phyloP scores from a whole-genome alignment of 2,888 invertebrate genomes.

The Thera britannica region DNA sequence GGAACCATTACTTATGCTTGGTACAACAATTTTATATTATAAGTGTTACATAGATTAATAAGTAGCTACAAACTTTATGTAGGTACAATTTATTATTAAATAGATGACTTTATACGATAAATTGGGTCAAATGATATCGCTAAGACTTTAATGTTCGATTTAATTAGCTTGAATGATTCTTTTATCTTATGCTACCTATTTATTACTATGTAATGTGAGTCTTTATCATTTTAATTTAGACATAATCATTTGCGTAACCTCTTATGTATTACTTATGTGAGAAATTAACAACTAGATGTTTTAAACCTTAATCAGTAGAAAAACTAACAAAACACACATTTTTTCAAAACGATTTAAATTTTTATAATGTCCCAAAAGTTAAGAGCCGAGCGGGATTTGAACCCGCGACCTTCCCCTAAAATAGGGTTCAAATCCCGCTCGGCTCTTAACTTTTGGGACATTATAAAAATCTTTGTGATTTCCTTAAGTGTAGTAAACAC shows the following conservation, averaged over 20 bases:
- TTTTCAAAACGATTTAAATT: too few relatives aligned
- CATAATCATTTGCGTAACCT: neutral
- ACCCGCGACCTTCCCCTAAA: too few relatives aligned
- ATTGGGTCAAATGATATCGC: slow-evolving; percentile 74
- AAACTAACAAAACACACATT: too few relatives aligned
- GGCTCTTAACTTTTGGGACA: too few relatives aligned
- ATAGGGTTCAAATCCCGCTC: too few relatives aligned
- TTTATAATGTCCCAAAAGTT: too few relatives aligned
- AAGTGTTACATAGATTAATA: slow-evolving; percentile 50
- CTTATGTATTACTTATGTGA: too few relatives aligned
- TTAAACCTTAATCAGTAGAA: too few relatives aligned
- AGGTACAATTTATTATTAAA: slow-evolving; percentile 74
- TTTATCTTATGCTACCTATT: slow-evolving; percentile 54
- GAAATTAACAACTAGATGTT: too few relatives aligned
- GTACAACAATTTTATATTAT: slow-evolving; percentile 18
- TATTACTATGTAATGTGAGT: slow-evolving; percentile 22
- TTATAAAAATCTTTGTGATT: too few relatives aligned
- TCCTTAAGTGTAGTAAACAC: too few relatives aligned
- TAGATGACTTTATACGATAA: slow-evolving; percentile 79
- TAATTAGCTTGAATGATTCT: slow-evolving; percentile 78
- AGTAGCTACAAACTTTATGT: slow-evolving; percentile 65
- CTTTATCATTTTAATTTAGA: slow-evolving; percentile 1
- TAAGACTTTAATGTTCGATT: slow-evolving; percentile 76
- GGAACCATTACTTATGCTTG: neutral
- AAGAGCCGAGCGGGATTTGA: too few relatives aligned